Conservation (phyloP, 2,888 invertebrate species). For the Fragum whitleyi region DNA sequence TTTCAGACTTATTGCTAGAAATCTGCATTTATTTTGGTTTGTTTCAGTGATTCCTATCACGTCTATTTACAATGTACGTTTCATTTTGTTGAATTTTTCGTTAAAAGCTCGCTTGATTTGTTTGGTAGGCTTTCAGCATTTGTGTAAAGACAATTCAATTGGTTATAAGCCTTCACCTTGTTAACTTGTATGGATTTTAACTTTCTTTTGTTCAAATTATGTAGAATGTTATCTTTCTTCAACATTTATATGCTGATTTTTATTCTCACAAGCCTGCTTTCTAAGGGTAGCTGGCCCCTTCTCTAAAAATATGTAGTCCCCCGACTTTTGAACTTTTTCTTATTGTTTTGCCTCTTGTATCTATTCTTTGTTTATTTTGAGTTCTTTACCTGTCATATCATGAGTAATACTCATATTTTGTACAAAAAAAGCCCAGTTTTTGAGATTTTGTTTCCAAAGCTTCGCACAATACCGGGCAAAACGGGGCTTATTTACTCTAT, state of each 20-base stretch:
- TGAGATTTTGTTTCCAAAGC: too few relatives aligned
- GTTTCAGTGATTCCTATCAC: neutral
- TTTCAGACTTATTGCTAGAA: neutral
- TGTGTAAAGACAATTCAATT: neutral
- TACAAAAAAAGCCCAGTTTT: too few relatives aligned
- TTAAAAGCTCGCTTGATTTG: neutral
- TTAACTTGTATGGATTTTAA: too few relatives aligned
- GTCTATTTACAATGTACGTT: neutral
- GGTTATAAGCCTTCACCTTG: neutral
- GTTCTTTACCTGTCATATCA: too few relatives aligned
- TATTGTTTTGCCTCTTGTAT: neutral
- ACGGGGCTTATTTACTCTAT: too few relatives aligned
- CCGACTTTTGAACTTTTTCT: neutral
- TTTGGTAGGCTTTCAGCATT: neutral
- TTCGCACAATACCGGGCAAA: too few relatives aligned
- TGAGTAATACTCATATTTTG: too few relatives aligned
- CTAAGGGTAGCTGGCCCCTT: neutral
- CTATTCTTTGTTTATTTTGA: neutral
- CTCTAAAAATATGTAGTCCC: neutral
- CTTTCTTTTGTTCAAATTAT: neutral
- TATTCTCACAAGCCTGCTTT: neutral
- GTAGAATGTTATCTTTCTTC: neutral
- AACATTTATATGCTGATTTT: neutral
- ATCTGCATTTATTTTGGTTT: neutral
- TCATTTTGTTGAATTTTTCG: neutral